phyloP scores from a whole-genome alignment of 1,140 invertebrate species.

The Aphaenogaster rudis region DNA sequence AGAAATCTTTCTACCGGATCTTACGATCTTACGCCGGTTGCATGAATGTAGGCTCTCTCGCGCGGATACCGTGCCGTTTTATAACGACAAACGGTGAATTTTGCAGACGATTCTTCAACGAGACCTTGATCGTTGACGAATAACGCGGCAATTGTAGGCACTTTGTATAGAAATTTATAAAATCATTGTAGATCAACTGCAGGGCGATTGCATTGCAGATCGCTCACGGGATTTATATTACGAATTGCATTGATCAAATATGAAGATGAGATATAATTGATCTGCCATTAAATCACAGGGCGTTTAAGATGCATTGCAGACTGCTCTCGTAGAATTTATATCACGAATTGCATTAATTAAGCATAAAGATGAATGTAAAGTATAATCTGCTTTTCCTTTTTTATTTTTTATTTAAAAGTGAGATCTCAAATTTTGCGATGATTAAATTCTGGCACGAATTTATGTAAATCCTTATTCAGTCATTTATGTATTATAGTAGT shows the following conservation, averaged over 20 bases:
- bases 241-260: not conserved
- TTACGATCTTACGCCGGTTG: too few species aligned
- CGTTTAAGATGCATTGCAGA: not conserved
- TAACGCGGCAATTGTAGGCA: not conserved
- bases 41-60: not conserved
- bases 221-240: not conserved
- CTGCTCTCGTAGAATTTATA: not conserved
- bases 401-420: not conserved
- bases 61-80: not conserved
- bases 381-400: not conserved
- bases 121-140: not conserved
- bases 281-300: not conserved
- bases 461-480: not conserved
- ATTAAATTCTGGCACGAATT: not conserved
- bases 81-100: not conserved
- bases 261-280: conserved; percentile 8
- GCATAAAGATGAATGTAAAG: not conserved
- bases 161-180: not conserved
- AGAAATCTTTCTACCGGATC: not conserved
- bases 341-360: not conserved
- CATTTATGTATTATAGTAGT: not conserved
- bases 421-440: not conserved
- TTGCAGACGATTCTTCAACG: not conserved
- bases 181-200: not conserved
- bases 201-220: not conserved